Percentiles rank a stretch among this genome's conserved stretches.
These are phyloP conservation scores for Ophioninae sp. DNA, from an alignment of 2,888 invertebrate species.

Conservation along the genomic window DNA sequence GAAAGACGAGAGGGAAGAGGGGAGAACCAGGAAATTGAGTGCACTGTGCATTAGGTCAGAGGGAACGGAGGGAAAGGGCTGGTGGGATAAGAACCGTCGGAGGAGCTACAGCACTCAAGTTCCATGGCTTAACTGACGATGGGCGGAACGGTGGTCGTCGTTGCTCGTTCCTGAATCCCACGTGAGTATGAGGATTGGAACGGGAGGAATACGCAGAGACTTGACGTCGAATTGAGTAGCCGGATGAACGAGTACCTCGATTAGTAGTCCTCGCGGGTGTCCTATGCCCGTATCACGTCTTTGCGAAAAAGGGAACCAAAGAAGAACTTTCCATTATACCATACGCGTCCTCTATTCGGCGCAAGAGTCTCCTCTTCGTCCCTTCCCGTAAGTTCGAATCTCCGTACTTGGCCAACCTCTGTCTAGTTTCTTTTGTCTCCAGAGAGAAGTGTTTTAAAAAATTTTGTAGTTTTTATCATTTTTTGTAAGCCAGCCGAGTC, in stretches of 20 bases:
- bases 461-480: constrained; percentile 8
- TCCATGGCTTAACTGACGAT: constrained; percentile 46
- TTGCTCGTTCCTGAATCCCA: background rate
- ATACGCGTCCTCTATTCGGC: background rate
- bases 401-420: constrained; percentile 26
- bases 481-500: constrained; percentile 10
- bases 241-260: constrained; percentile 62
- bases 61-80: background rate
- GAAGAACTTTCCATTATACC: constrained; percentile 5
- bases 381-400: constrained; percentile 8
- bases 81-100: constrained; percentile 4
- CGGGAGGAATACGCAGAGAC: constrained; percentile 44
- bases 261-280: constrained; percentile 60
- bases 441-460: background rate
- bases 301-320: constrained; percentile 4
- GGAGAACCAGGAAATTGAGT: background rate
- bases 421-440: constrained; percentile 19
- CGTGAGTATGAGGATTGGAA: constrained; percentile 21
- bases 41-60: constrained; percentile 15
- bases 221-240: constrained; percentile 61
- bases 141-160: constrained; percentile 17
- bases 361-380: constrained; percentile 23
- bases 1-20: too few relatives aligned
- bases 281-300: constrained; percentile 7
- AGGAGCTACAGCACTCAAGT: constrained; percentile 49